Percentiles rank a stretch among this genome's conserved stretches.
Conservation (phyloP, 2,888 invertebrate species). For the Resseliella maxima region DNA sequence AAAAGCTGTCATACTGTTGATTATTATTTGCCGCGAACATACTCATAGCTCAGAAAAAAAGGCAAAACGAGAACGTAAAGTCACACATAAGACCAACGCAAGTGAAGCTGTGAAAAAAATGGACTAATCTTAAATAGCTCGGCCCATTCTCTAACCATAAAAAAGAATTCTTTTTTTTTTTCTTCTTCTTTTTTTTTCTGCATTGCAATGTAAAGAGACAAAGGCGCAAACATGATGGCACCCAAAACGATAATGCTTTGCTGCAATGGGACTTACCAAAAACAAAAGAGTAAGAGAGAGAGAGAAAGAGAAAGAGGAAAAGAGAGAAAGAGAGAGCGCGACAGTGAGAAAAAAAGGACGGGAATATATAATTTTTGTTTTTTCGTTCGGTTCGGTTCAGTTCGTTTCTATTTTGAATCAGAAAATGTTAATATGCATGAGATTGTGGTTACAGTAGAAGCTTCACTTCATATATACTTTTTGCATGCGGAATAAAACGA, state of each 20-base stretch:
- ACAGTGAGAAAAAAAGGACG: slow-evolving; percentile 32
- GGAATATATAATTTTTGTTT: neutral
- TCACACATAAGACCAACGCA: neutral
- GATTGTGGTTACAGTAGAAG: neutral
- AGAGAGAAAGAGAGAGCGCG: neutral
- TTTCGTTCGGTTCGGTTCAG: no score
- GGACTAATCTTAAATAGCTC: slow-evolving; percentile 51
- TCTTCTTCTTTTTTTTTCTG: neutral
- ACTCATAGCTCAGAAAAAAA: neutral
- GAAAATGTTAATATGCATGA: slow-evolving; percentile 46
- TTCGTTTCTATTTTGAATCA: neutral
- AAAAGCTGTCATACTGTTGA: neutral
- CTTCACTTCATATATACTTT: slow-evolving; percentile 27
- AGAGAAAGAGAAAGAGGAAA: no score
- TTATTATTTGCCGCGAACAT: slow-evolving; percentile 31
- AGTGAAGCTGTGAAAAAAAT: slow-evolving; percentile 33
- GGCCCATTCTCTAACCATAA: slow-evolving; percentile 35
- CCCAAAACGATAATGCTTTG: slow-evolving; percentile 53
- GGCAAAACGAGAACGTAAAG: neutral
- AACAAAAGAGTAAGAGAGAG: neutral
- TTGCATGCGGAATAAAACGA: slow-evolving; percentile 32
- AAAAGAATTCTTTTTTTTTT: neutral
- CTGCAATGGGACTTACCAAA: slow-evolving; percentile 10
- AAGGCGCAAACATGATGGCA: slow-evolving; percentile 41
- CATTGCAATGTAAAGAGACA: neutral